Base-by-base conservation (phyloP, 2,888 invertebrate species). In the Yponomeuta plumbellus region DNA sequence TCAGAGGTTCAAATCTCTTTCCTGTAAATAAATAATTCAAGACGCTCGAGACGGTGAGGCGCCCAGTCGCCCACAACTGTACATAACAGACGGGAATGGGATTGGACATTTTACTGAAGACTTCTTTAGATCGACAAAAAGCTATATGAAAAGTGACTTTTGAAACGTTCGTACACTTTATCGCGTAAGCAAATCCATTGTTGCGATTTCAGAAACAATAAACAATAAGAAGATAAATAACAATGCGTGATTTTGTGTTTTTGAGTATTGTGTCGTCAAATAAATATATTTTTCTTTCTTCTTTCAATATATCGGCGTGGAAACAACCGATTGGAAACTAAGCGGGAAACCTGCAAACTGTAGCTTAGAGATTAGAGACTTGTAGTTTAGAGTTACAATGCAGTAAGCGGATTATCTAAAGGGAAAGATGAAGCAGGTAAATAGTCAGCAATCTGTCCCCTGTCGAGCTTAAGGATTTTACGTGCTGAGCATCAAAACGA, bases 1-100 rank as follows among this genome's bases (percentile, higher is more conserved):
- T 59, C 59, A 59, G 23, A 21, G 59, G 59, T 59, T 59, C 59
- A 23, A 21, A 59, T 22, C 21, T 52, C 1, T 21, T 59, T 22
- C 59, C 59, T 59, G 61, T 61, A 17, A 62, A 34, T 63, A 26
- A 63, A 63, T 63, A 63, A 63, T 63, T 20, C 20, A 75, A 76
- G 78, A 76, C 77, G 76, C 82, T 79, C 83, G 80, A 86, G 85
- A 83, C 88, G 73, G 70, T 68, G 69, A 70, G 88, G 84, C 87
- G 88, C 80, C 85, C 57, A 64, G 71, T 67, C 73, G 72, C 74
- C 71, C 73, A 71, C 72, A 62, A 68, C 76, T 77, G 82, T 83
- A 83, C 44, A 44, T 17, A 52, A 17, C 44, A 52, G 44, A 52
- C 17, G 17, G 44, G 81, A 34, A 34, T 6, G 34, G 34, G 34